Base-by-base conservation (phyloP, 2,113 vertebrate genomes). In the Struthidea cinerea region DNA sequence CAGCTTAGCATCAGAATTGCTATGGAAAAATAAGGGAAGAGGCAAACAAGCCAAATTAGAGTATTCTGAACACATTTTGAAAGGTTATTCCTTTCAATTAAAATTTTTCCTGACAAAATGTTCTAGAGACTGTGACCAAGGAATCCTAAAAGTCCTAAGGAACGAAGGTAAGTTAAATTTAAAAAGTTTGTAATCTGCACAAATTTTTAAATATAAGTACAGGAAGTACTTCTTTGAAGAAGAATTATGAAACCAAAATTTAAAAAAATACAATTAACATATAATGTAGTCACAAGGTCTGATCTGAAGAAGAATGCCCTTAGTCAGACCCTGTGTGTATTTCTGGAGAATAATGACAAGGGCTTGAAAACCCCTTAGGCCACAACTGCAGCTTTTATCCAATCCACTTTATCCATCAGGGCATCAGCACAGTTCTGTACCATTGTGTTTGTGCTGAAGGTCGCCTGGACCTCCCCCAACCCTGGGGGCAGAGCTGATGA, bases 241-340 rank as follows among this genome's bases (percentile, higher is more conserved):
- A 50, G 14, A 73, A 70, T n/a, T 26, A 74, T 0, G 2, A 41
- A 49, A 59, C 55, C 0, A 4, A 70, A 44, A 21, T 16, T 41
- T 7, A 0, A 0, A 17, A 77, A 79, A 67, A 33, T 9, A 9
- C 10, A 46, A n/a, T 76, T 79, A 73, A n/a, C 2, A 1, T 49
- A 33, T 11, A 39, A 33, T 13, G 7, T 10, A 41, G 8, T 68
- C 47, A 53, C 19, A 78, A 78, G 16, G 11, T 24, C 27, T 71
- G 52, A 75, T 27, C 21, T 35, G n/a, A 81, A 69, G 42, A 63
- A 77, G 42, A 77, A 37, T 24, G 6, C 19, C 11, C 39, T 73
- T 27, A 69, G 55, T 30, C 44, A 76, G 55, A 69, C 33, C 7
- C 27, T 44, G 14, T 13, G 5, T 2, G 3, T 41, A 39, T 64